Base-by-base conservation (phyloP, 2,888 invertebrate species). In the Leptarthrus brevirostris region DNA sequence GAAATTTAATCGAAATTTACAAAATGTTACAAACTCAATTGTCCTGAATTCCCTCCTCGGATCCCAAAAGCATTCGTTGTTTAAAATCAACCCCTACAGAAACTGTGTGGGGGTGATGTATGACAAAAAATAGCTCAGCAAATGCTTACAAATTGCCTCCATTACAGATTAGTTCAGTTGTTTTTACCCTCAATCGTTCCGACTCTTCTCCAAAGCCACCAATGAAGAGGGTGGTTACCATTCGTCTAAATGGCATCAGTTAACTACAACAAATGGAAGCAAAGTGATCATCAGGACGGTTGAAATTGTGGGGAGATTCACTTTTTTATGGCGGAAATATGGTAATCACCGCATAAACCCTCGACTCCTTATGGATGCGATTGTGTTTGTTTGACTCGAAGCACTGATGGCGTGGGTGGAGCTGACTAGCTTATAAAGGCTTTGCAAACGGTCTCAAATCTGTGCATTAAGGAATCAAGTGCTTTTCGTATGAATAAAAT, bases 71-170 rank as follows among this genome's bases (percentile, higher is more conserved):
- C n/a, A n/a, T n/a, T n/a, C n/a, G n/a, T n/a, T n/a, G n/a, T n/a
- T n/a, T n/a, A n/a, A n/a, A n/a, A n/a, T n/a, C n/a, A n/a, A n/a
- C n/a, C n/a, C n/a, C n/a, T n/a, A n/a, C n/a, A n/a, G n/a, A n/a
- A n/a, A n/a, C n/a, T 30, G 30, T 1, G 30, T 40, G 44, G 47
- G 47, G 49, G 40, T 75, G 75, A 77, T 74, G 74, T 71, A 77
- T 70, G 74, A 74, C 74, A 74, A 76, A 74, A 71, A 77, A 77
- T 76, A 72, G 76, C 74, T 76, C 66, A 75, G 75, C 75, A 76
- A 78, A 78, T 78, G 76, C 78, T 78, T 78, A 78, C 77, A 77
- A 78, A 78, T 78, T 77, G 76, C 78, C 73, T 74, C 77, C 76
- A 78, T 78, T 78, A 78, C 74, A 76, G 76, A 78, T 76, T 76